Evolutionary conservation across 2,797 vertebrate genomes (phyloP).

Genomic region (Hippocampus kuda): DNA sequence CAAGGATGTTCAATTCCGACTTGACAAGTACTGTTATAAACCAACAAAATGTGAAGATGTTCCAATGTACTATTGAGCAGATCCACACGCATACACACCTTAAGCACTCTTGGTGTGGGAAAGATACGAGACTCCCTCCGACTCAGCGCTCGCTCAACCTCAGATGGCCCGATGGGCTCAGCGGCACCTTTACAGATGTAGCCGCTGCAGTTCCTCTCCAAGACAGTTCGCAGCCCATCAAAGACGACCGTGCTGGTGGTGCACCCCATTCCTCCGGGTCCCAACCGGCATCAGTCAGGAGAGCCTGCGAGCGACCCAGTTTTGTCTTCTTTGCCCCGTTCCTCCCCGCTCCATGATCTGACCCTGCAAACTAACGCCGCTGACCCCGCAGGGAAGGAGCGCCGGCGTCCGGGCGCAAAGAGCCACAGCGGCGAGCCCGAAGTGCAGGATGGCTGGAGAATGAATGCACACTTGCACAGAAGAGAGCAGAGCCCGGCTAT

Average conservation of each 20-base stretch:
- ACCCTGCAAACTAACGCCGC: slow-evolving; percentile 33
- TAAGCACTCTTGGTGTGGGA: slow-evolving; percentile 66
- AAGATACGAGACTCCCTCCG: slow-evolving; percentile 77
- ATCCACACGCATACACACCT: slow-evolving; percentile 50
- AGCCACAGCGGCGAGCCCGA: slow-evolving; percentile 20
- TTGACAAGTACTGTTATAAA: not conserved
- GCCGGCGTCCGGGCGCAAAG: slow-evolving; percentile 17
- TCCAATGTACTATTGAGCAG: not conserved
- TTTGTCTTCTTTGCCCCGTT: slow-evolving; percentile 33
- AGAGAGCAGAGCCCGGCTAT: slow-evolving; percentile 16
- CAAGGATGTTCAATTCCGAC: not conserved
- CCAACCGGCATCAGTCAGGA: slow-evolving; percentile 58
- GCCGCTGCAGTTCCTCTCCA: slow-evolving; percentile 88
- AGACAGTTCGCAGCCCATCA: slow-evolving; percentile 83
- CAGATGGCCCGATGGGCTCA: slow-evolving; percentile 73
- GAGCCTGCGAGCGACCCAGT: slow-evolving; percentile 45
- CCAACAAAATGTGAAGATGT: not conserved
- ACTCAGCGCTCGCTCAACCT: slow-evolving; percentile 71
- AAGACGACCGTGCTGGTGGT: slow-evolving; percentile 86
- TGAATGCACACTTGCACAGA: slow-evolving; percentile 20
- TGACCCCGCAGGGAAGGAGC: slow-evolving; percentile 13
- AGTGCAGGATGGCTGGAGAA: slow-evolving; percentile 15
- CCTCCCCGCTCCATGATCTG: slow-evolving; percentile 41
- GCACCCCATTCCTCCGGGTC: slow-evolving; percentile 86
- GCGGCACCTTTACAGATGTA: slow-evolving; percentile 84